These are phyloP conservation scores for Battus philenor DNA, from an alignment of 1,140 invertebrate species.

Conservation along the genomic window DNA sequence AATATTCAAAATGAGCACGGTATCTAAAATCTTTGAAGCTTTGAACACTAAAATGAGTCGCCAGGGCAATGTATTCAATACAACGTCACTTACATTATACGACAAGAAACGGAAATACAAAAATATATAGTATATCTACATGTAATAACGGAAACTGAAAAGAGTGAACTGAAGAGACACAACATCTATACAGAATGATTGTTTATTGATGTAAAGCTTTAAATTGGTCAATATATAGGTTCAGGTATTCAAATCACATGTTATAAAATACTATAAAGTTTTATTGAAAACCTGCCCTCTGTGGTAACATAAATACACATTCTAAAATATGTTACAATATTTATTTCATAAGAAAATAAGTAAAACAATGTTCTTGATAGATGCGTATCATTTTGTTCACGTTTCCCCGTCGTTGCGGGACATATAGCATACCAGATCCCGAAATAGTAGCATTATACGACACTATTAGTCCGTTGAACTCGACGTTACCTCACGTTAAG, in stretches of 20 bases:
- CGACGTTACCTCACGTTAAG: conserved; percentile 24
- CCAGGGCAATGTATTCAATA: no score
- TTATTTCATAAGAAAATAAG: background rate
- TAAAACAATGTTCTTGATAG: background rate
- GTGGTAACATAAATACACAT: no score
- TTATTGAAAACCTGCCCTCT: no score
- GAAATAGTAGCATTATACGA: conserved; percentile 42
- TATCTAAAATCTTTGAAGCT: no score
- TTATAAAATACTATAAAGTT: background rate
- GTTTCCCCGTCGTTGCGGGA: conserved; percentile 24
- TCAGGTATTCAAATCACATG: background rate
- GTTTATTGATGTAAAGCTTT: no score
- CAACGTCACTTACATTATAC: no score
- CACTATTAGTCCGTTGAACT: conserved; percentile 42
- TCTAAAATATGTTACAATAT: background rate
- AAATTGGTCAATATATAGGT: background rate
- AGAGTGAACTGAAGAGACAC: no score
- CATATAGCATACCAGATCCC: conserved; percentile 28
- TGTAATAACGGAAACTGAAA: background rate
- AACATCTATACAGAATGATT: no score
- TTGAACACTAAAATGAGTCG: no score
- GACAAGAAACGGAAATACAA: no score
- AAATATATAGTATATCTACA: background rate
- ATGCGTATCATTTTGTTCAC: conserved; percentile 12
- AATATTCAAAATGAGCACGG: no score